Conservation (phyloP, 2,113 vertebrate species). For the Anhinga rufa region DNA sequence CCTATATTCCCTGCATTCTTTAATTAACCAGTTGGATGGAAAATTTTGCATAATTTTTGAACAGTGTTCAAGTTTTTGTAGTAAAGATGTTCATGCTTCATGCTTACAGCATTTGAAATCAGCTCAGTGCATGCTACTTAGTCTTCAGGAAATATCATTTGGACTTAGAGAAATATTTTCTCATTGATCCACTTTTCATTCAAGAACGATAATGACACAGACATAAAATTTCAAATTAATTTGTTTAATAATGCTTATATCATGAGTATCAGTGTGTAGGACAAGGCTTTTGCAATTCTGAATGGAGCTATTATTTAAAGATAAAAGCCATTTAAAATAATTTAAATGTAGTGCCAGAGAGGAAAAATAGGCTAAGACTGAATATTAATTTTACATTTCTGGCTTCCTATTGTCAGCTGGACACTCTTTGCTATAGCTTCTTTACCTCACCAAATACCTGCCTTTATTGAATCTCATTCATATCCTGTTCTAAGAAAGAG, state of each 20-base stretch:
- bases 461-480: background rate
- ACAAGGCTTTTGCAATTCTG: conserved; percentile 13
- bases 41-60: background rate
- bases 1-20: background rate
- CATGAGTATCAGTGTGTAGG: background rate
- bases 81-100: background rate
- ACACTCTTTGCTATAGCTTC: background rate
- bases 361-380: conserved; percentile 1
- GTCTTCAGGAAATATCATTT: background rate
- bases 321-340: conserved; percentile 51
- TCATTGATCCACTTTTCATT: background rate
- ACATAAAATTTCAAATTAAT: conserved; percentile 11
- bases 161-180: background rate
- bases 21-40: background rate
- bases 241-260: conserved; percentile 39
- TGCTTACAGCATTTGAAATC: background rate
- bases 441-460: background rate
- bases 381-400: conserved; percentile 44
- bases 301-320: conserved; percentile 18
- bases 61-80: background rate
- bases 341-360: background rate
- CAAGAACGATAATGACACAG: background rate
- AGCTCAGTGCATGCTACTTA: background rate
- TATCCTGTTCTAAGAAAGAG: background rate
- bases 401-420: background rate